Conservation (phyloP, 2,113 vertebrate species). For the Triplophysa tibetana region DNA sequence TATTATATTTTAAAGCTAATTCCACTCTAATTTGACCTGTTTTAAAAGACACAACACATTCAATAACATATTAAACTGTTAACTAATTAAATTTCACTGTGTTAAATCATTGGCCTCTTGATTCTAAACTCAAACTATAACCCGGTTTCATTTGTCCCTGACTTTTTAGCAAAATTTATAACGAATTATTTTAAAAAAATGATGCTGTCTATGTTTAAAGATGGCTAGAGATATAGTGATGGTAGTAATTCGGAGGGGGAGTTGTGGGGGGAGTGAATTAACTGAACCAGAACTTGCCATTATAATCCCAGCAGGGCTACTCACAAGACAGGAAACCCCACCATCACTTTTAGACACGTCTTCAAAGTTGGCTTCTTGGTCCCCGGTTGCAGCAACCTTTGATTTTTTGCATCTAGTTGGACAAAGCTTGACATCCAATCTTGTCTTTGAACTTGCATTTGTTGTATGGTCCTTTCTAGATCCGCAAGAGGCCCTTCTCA, state of each 20-base stretch:
- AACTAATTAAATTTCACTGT: too few species aligned
- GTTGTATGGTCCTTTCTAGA: neutral
- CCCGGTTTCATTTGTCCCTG: too few species aligned
- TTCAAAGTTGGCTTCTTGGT: conserved; percentile 65
- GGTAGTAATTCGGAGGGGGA: neutral
- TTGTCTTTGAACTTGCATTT: conserved; percentile 21
- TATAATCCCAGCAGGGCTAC: conserved; percentile 52
- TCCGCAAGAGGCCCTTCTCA: neutral
- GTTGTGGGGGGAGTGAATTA: neutral
- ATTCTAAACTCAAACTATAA: too few species aligned
- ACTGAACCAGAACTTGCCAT: conserved; percentile 62
- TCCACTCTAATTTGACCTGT: too few species aligned
- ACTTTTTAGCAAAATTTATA: too few species aligned
- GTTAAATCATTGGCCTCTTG: too few species aligned
- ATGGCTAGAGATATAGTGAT: too few species aligned
- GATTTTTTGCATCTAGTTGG: conserved; percentile 53
- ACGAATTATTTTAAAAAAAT: too few species aligned
- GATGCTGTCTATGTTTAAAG: too few species aligned
- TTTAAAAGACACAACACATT: too few species aligned
- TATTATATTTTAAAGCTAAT: too few species aligned
- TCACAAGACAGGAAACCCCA: conserved; percentile 60
- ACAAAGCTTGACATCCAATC: neutral
- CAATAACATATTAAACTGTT: too few species aligned
- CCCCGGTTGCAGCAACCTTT: conserved; percentile 53
- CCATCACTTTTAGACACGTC: conserved; percentile 70